Evolutionary conservation across 2,888 invertebrate genomes (phyloP), one percentile per base, ranked within the genome.

Genomic region (Melanophora roralis): DNA sequence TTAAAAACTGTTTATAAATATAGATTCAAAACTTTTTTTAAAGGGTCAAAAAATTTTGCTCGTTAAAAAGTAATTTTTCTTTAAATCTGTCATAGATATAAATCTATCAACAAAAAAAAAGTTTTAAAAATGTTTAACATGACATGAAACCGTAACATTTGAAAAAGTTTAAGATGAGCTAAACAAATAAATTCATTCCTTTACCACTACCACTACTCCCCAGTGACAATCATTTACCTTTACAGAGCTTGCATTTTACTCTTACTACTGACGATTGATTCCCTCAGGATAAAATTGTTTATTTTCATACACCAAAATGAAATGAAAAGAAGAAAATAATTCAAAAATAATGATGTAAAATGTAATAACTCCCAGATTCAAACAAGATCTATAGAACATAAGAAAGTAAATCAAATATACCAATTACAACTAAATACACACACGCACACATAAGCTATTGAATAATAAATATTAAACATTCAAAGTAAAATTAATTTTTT

Each of bases 221-320:
- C 4, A 1, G 3, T 49, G 69, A 59, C 69, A 69, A 69, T 69
- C 69, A 49, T 49, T 38, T 38, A 6, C 47, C 38, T 27, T 8
- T 47, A 34, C 11, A 36, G 49, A 14, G 4, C 36, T n/a, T 4
- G 27, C 34, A 51, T 9, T n/a, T 49, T 23, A 49, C 16, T 16
- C 6, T 47, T 12, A 40, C 45, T 36, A n/a, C n/a, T 19, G n/a
- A 38, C 38, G 49, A 67, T 32, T 67, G 49, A 67, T 32, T 67
- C 43, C 74, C 67, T 74, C 51, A 59, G 67, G 74, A 23, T 74
- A 60, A 59, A 67, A 65, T 59, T 12, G 59, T 65, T 65, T 40
- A 43, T 67, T 11, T 11, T 36, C 4, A 36, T 55, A 16, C 8
- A 11, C 14, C n/a, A 53, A 51, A 49, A 60, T 1, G 23, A 36